phyloP scores from a whole-genome alignment of 2,113 vertebrate genomes.

The Bubo scandiacus region DNA sequence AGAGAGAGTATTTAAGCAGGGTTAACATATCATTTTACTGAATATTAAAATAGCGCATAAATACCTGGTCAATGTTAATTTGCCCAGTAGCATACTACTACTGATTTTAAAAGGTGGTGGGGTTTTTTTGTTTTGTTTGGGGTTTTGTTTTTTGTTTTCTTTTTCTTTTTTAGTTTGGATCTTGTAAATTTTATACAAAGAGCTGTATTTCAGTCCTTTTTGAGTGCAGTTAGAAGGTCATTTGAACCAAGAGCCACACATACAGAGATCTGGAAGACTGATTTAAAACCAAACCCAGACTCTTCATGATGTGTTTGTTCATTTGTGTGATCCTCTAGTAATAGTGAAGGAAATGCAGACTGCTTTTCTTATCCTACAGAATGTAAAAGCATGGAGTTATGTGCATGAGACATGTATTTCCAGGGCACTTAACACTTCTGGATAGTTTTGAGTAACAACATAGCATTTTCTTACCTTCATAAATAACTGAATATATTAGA shows the following conservation, averaged over 20 bases:
- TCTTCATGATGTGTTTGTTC: not conserved
- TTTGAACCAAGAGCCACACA: not conserved
- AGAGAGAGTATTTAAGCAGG: not conserved
- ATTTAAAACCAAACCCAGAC: not conserved
- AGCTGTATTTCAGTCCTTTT: not conserved
- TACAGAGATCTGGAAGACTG: not conserved
- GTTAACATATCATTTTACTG: not conserved
- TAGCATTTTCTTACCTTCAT: not conserved
- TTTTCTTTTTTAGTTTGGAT: not conserved
- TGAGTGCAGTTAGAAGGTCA: not conserved
- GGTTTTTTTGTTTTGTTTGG: fast-evolving
- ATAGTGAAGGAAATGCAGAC: not conserved
- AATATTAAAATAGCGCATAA: not conserved
- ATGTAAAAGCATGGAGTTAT: not conserved
- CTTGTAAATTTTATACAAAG: not conserved
- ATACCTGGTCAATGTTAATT: not conserved
- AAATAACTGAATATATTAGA: not conserved
- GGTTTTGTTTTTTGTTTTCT: not conserved
- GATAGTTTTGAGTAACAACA: not conserved
- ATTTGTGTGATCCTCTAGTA: not conserved
- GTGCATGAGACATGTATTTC: not conserved
- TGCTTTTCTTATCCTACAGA: not conserved
- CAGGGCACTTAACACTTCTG: not conserved
- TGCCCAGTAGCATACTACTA: not conserved
- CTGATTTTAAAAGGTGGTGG: not conserved